Evolutionary conservation across 2,797 vertebrate species (phyloP), one percentile per base, ranked within the genome.

Genomic region (Epinephelus malabaricus): DNA sequence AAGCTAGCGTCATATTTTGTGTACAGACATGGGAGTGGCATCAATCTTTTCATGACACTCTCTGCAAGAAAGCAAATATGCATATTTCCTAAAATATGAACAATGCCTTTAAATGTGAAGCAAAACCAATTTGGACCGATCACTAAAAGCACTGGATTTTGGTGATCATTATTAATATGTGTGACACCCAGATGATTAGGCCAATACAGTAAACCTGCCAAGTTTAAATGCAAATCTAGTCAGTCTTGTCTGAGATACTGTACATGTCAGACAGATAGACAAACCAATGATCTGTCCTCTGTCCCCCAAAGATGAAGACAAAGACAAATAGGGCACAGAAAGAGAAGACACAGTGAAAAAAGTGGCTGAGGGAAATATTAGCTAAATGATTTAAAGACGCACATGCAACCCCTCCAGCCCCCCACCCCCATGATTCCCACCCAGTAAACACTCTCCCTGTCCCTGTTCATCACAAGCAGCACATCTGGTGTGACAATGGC

Each of bases 401-500:
- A 80, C 83, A 75, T 76, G 76, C 68, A 78, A 34, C 34, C 38
- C 77, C 75, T 69, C 70, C 50, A 60, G 47, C 23, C 59, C 40
- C 77, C 67, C 65, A 18, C 60, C 38, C 5, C 70, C 65, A 64
- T 67, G 59, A 73, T 84, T 78, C 70, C 79, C 87, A 89, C 83
- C 84, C 70, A 83, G 88, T 91, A 92, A 93, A 93, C 92, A 90
- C 90, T 88, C 87, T 91, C 86, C 77, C 79, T 92, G 90, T 92
- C 91, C 93, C 89, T 89, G 92, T 92, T 94, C 92, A 90, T 94
- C 92, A 92, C 90, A 92, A 90, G 91, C 90, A 87, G 90, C 93
- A 95, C 94, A 96, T 96, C 95, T 96, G 93, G 94, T 92, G 94
- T 94, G 94, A 95, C 93, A 94, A 94, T 93, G 89, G 92, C 93